Conservation (phyloP, 2,888 invertebrate species). For the Operophtera brumata region DNA sequence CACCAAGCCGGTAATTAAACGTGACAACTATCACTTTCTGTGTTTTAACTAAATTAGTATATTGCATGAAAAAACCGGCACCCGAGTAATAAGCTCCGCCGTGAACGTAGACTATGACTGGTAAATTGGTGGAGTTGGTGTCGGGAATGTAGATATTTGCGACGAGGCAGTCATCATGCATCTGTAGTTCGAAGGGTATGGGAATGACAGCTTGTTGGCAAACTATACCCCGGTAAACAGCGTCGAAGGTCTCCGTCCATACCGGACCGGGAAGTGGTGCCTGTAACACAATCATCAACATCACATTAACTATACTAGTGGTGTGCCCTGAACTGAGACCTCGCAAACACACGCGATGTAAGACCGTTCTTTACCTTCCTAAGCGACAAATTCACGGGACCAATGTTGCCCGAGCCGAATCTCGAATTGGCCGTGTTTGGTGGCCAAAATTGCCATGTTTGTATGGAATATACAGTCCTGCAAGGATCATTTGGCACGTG, state of each 20-base stretch:
- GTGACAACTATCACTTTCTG: constrained; percentile 29
- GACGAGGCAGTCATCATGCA: constrained; percentile 23
- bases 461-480: no score
- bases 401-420: no score
- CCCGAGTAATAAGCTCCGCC: constrained; percentile 29
- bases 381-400: no score
- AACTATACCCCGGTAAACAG: neutral
- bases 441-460: no score
- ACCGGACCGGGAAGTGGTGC: constrained; percentile 19
- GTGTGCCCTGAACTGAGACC: no score
- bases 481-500: no score
- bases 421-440: no score
- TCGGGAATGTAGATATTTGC: constrained; percentile 29
- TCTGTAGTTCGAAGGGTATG: neutral
- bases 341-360: no score
- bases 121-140: constrained; percentile 25
- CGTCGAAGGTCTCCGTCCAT: constrained; percentile 18
- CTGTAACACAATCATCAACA: constrained; percentile 13
- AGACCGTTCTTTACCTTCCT: no score
- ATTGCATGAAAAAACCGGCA: constrained; percentile 4
- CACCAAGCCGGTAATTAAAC: constrained; percentile 34
- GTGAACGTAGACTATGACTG: constrained; percentile 32
- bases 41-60: constrained; percentile 6
- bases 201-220: constrained; percentile 12
- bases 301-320: no score